These are phyloP conservation scores for Drosophila flavopinicola DNA, from an alignment of 2,888 invertebrate species.

Conservation along the genomic window DNA sequence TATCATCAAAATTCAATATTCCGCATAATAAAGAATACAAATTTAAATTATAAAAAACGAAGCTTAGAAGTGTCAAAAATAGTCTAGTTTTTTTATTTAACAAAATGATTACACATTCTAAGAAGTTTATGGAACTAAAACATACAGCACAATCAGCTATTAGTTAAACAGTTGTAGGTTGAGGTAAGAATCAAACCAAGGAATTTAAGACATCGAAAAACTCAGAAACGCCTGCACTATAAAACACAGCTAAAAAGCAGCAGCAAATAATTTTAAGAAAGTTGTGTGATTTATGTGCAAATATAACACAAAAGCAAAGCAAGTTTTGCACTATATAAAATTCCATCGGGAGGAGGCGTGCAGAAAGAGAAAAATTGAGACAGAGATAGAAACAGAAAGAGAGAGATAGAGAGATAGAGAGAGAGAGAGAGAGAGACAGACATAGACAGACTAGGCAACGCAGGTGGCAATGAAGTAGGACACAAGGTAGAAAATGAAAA, in stretches of 20 bases:
- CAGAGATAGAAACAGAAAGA: too few relatives aligned
- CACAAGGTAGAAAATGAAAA: slow-evolving; percentile 67
- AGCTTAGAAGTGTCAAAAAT: too few relatives aligned
- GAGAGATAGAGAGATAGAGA: not conserved
- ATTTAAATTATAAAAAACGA: too few relatives aligned
- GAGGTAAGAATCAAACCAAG: not conserved
- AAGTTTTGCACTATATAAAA: slow-evolving; percentile 55
- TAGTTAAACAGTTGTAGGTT: not conserved
- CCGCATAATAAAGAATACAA: too few relatives aligned
- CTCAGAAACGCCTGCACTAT: slow-evolving; percentile 25
- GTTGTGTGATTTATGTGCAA: slow-evolving; percentile 77
- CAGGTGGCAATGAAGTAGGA: slow-evolving; percentile 63
- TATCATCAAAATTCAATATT: too few relatives aligned
- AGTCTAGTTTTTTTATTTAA: too few relatives aligned
- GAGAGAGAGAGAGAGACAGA: not conserved
- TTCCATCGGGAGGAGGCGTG: slow-evolving; percentile 1
- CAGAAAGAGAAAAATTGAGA: too few relatives aligned
- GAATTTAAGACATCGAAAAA: slow-evolving; percentile 14
- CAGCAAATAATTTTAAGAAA: slow-evolving; percentile 65
- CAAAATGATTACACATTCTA: too few relatives aligned
- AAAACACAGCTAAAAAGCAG: slow-evolving; percentile 39
- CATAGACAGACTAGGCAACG: slow-evolving; percentile 16
- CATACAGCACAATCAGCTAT: not conserved
- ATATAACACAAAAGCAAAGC: slow-evolving; percentile 63
- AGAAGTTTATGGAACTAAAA: too few relatives aligned